These are phyloP conservation scores for Aix galericulata DNA, from an alignment of 2,113 vertebrate genomes.

Conservation along the genomic window DNA sequence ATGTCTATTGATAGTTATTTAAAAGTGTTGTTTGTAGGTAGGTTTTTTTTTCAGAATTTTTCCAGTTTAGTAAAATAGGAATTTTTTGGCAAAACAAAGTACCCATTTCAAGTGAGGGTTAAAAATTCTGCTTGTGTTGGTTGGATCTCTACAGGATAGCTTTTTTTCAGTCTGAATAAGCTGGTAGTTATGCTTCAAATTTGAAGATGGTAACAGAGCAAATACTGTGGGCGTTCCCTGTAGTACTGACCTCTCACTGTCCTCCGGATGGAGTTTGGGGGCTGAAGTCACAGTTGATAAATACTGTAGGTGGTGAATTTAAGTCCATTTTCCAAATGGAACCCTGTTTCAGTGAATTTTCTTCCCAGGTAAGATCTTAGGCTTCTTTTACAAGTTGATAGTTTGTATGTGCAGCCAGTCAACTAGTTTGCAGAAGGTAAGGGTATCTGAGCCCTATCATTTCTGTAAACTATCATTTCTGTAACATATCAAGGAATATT, in stretches of 20 bases:
- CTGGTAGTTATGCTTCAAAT: not conserved
- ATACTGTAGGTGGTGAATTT: not conserved
- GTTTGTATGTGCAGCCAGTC: not conserved
- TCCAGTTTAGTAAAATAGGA: not conserved
- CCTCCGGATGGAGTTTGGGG: not conserved
- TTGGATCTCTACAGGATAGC: not conserved
- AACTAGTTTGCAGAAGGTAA: not conserved
- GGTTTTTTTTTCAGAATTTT: not conserved
- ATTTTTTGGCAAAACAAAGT: not conserved
- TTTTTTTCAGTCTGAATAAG: not conserved
- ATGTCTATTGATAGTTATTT: not conserved
- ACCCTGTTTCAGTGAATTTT: not conserved
- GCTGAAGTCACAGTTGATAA: not conserved
- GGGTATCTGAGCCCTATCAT: not conserved
- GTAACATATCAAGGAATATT: not conserved
- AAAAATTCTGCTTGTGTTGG: not conserved
- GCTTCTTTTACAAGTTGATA: not conserved
- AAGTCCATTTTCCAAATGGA: not conserved
- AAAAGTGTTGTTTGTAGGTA: not conserved
- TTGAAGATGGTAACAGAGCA: not conserved
- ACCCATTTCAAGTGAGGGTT: not conserved
- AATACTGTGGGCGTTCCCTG: rapidly evolving
- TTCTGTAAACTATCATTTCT: not conserved
- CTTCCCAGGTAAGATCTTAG: not conserved
- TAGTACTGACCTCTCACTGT: not conserved